phyloP scores from a whole-genome alignment of 2,797 vertebrate genomes.

The Fratercula arctica region DNA sequence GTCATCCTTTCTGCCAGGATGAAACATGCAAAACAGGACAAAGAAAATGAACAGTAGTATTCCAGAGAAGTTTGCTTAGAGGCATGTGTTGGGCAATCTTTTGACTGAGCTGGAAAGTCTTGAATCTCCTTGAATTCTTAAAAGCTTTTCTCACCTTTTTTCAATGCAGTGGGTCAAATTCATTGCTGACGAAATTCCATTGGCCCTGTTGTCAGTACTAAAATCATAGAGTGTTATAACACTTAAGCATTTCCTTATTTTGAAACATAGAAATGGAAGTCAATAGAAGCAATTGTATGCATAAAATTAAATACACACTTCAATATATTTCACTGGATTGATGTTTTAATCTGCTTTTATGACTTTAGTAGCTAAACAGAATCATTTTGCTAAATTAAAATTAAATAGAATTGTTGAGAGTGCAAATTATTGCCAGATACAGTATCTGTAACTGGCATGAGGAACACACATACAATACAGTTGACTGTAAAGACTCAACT shows the following conservation, averaged over 20 bases:
- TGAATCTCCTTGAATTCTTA: constrained; percentile 20
- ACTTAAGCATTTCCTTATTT: background rate
- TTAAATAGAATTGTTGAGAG: constrained; percentile 54
- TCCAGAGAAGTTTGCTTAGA: constrained; percentile 9
- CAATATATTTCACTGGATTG: constrained; percentile 17
- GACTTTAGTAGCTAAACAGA: constrained; percentile 51
- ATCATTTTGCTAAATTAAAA: constrained; percentile 56
- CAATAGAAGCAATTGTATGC: background rate
- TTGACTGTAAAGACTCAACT: constrained; percentile 42
- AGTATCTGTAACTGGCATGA: constrained; percentile 40
- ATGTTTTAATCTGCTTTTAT: constrained; percentile 62
- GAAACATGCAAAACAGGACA: background rate
- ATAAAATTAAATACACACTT: constrained; percentile 36
- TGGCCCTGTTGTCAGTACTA: background rate
- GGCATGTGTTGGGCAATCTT: constrained; percentile 5
- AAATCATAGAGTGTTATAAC: background rate
- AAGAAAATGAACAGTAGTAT: constrained; percentile 10
- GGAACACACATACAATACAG: constrained; percentile 28
- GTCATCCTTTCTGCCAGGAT: constrained; percentile 31
- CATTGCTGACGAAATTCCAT: background rate
- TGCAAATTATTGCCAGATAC: constrained; percentile 62
- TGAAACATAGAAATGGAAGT: constrained; percentile 3
- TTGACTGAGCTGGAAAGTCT: background rate
- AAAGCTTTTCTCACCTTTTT: constrained; percentile 49
- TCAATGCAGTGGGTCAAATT: background rate